phyloP scores from a whole-genome alignment of 2,113 vertebrate genomes.

The Egretta garzetta region DNA sequence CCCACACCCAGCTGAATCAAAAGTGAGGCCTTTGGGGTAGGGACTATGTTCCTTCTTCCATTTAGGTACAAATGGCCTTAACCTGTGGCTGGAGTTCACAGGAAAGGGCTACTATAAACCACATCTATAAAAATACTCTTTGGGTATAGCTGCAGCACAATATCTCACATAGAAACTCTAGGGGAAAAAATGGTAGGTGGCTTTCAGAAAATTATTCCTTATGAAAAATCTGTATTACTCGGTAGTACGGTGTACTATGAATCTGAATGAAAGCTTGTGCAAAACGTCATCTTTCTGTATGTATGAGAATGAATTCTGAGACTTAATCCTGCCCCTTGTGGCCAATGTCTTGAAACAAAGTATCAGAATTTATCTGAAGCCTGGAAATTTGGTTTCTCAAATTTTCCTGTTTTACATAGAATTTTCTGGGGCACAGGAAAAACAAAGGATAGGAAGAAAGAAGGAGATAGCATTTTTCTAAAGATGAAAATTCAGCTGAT shows the following conservation, averaged over 20 bases:
- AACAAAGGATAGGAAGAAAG: not conserved
- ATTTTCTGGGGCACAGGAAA: not conserved
- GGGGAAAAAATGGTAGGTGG: not conserved
- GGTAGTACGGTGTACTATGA: not conserved
- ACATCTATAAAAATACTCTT: not conserved
- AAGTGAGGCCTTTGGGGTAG: not conserved
- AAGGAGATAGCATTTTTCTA: not conserved
- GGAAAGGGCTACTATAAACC: not conserved
- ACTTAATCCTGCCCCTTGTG: no score
- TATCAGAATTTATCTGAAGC: not conserved
- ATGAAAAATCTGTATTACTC: not conserved
- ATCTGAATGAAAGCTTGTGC: not conserved
- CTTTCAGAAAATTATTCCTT: not conserved
- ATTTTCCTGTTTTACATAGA: not conserved
- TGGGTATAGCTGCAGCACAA: not conserved
- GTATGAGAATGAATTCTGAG: not conserved
- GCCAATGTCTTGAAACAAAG: no score
- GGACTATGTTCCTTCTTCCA: not conserved
- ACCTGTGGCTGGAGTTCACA: not conserved
- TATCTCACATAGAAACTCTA: not conserved
- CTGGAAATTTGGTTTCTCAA: not conserved
- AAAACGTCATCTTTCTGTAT: not conserved
- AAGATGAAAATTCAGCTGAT: not conserved
- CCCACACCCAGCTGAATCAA: fast-evolving
- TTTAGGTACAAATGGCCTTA: not conserved